Evolutionary conservation across 1,140 invertebrate species (phyloP).

Genomic region (Agrilus planipennis): DNA sequence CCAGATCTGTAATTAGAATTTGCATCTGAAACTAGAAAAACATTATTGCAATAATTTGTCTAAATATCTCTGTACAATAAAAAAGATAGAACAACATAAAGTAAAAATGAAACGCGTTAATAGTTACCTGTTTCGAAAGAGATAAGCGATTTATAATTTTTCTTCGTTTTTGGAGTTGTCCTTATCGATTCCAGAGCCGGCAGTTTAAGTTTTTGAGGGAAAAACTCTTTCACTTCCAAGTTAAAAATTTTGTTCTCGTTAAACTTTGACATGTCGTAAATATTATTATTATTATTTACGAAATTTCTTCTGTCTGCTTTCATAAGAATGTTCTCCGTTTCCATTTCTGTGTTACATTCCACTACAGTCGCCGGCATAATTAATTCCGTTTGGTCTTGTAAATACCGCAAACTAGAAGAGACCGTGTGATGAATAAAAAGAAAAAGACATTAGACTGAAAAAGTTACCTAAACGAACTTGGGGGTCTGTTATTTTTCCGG

Average conservation of each 20-base stretch:
- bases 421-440: constrained; percentile 5
- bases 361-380: constrained; percentile 17
- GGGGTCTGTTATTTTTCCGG: constrained; percentile 51
- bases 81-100: no score
- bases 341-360: constrained; percentile 11
- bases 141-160: no score
- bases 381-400: constrained; percentile 31
- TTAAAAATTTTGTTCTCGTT: constrained; percentile 28
- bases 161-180: constrained; percentile 25
- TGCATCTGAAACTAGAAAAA: no score
- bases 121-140: no score
- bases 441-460: not conserved
- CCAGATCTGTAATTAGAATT: no score
- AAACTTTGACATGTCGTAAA: no score
- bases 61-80: no score
- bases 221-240: constrained; percentile 23
- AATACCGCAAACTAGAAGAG: constrained; percentile 34
- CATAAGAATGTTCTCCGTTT: no score
- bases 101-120: no score
- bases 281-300: no score
- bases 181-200: constrained; percentile 26
- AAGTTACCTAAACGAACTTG: constrained; percentile 69
- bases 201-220: constrained; percentile 24
- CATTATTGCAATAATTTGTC: no score
- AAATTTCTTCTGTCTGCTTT: no score